Conservation (phyloP, 2,797 vertebrate species). For the Gymnoscopelus microlampas region DNA sequence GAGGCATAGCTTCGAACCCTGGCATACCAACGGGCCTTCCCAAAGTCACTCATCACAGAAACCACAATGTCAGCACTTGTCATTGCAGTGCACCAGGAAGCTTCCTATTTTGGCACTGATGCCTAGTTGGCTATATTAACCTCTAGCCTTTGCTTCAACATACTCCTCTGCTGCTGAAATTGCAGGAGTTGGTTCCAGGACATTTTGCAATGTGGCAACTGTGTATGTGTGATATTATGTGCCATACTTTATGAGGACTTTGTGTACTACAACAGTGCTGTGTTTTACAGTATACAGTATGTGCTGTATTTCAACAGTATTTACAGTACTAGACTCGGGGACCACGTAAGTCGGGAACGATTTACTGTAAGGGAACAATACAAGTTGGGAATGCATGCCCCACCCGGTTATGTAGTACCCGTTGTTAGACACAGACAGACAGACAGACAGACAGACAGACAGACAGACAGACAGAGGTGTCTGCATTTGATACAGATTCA, state of each 20-base stretch:
- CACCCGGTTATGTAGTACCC: no score
- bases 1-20: constrained; percentile 73
- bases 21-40: constrained; percentile 69
- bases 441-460: no score
- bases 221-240: not conserved
- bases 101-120: constrained; percentile 62
- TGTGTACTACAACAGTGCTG: no score
- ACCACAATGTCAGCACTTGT: constrained; percentile 68
- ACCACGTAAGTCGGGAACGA: no score
- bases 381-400: no score
- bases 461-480: no score
- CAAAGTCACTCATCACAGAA: constrained; percentile 78
- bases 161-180: constrained; percentile 39
- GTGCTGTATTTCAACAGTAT: no score
- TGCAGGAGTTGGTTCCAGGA: constrained; percentile 47
- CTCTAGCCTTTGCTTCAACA: constrained; percentile 57
- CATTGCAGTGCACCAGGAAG: constrained; percentile 63
- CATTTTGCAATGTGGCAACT: constrained; percentile 50
- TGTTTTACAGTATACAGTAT: no score
- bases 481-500: constrained; percentile 11
- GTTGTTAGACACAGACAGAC: no score
- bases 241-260: constrained; percentile 10
- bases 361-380: no score
- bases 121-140: constrained; percentile 59
- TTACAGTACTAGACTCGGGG: no score